Evolutionary conservation across 2,888 invertebrate genomes (phyloP).

Genomic region (Dastarcus helophoroides): DNA sequence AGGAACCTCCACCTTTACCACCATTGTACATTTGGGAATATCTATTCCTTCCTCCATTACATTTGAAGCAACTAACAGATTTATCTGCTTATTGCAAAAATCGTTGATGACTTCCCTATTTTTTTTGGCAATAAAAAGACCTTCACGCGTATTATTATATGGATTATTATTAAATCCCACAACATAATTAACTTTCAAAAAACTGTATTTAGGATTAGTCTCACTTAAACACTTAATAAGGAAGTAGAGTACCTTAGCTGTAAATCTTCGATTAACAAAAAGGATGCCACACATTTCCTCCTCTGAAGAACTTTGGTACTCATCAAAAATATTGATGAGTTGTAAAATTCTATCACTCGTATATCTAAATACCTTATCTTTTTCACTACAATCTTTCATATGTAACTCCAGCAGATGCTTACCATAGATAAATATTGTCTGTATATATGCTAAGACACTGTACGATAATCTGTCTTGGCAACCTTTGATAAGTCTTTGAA

Average conservation of each 20-base stretch:
- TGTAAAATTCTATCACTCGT: constrained; percentile 54
- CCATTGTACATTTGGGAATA: constrained; percentile 68
- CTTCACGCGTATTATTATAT: constrained; percentile 44
- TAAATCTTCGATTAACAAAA: constrained; percentile 61
- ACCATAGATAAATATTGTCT: constrained; percentile 37
- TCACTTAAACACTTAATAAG: constrained; percentile 45
- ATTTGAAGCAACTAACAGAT: constrained; percentile 61
- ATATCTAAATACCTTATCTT: constrained; percentile 42
- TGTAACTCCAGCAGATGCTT: constrained; percentile 42
- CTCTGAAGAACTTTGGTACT: constrained; percentile 39
- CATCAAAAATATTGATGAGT: constrained; percentile 49
- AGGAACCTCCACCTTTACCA: constrained; percentile 62
- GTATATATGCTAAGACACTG: constrained; percentile 26
- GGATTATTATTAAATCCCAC: constrained; percentile 55
- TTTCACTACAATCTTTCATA: constrained; percentile 37
- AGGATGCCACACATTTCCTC: constrained; percentile 55
- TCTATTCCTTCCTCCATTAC: constrained; percentile 88
- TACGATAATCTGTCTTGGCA: constrained; percentile 21
- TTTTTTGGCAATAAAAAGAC: constrained; percentile 36
- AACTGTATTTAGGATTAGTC: constrained; percentile 40
- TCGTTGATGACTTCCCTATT: constrained; percentile 43
- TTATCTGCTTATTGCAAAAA: constrained; percentile 48
- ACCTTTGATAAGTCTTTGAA: constrained; percentile 49
- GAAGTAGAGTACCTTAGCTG: constrained; percentile 64
- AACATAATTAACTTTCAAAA: constrained; percentile 58